Conservation (phyloP, 2,113 vertebrate genomes). For the Tachuris rubrigastra region DNA sequence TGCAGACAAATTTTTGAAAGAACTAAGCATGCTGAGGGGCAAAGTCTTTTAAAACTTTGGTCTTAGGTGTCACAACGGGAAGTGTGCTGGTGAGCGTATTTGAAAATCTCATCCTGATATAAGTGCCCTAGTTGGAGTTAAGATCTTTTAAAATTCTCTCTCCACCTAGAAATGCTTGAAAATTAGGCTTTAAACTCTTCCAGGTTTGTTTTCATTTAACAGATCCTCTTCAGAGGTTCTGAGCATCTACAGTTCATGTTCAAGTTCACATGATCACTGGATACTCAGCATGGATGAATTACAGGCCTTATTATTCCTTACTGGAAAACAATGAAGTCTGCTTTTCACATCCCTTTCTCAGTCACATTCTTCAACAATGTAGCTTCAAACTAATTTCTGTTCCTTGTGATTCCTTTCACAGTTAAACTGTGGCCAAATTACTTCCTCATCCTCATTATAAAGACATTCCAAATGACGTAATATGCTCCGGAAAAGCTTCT, state of each 20-base stretch:
- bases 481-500: constrained; percentile 34
- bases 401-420: not conserved
- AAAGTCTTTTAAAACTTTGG: not conserved
- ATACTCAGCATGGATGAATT: not conserved
- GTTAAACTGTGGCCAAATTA: not conserved
- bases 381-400: not conserved
- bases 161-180: not conserved
- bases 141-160: not conserved
- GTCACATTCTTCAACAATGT: not conserved
- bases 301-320: not conserved
- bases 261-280: not conserved
- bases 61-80: not conserved
- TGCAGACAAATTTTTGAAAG: not conserved
- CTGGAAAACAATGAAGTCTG: not conserved
- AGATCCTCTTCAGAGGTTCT: not conserved
- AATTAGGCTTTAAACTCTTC: not conserved
- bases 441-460: not conserved
- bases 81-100: not conserved
- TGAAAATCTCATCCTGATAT: not conserved
- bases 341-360: not conserved
- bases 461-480: constrained; percentile 13
- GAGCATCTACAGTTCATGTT: not conserved
- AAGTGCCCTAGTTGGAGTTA: not conserved
- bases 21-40: not conserved
- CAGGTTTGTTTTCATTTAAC: not conserved